Evolutionary conservation across 2,888 invertebrate genomes (phyloP).

Genomic region (Geotrupes spiniger): DNA sequence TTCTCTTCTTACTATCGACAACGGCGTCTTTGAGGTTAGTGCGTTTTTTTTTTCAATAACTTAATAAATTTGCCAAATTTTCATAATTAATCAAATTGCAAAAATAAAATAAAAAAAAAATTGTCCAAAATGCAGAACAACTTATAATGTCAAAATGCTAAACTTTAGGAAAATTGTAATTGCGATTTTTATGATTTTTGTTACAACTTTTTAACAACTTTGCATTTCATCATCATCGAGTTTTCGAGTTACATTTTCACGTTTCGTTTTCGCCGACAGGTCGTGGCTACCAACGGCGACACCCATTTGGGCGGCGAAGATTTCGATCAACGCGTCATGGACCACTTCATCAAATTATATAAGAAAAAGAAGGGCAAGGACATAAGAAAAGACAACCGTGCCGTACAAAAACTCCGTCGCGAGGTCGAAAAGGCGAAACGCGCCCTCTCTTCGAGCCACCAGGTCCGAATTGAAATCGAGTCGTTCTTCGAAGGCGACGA

Average conservation of each 20-base stretch:
- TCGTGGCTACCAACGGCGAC: conserved; percentile 89
- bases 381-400: conserved; percentile 90
- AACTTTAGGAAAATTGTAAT: too few species aligned
- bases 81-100: too few species aligned
- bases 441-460: conserved; percentile 90
- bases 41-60: background rate
- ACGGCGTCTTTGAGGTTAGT: conserved; percentile 88
- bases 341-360: conserved; percentile 93
- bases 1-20: conserved; percentile 95
- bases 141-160: too few species aligned
- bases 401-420: conserved; percentile 93
- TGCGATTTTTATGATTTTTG: too few species aligned
- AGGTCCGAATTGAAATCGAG: conserved; percentile 97
- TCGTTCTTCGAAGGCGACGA: conserved; percentile 98
- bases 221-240: too few species aligned
- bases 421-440: conserved; percentile 98
- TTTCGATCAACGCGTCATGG: conserved; percentile 98
- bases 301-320: conserved; percentile 99
- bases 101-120: too few species aligned
- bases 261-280: too few species aligned
- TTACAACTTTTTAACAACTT: too few species aligned
- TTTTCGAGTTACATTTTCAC: too few species aligned
- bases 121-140: too few species aligned
- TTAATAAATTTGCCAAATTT: too few species aligned
- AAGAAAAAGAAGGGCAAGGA: conserved; percentile 99